Evolutionary conservation across 2,888 invertebrate genomes (phyloP), one percentile per base, ranked within the genome.

Genomic region (Lumbricus terrestris): DNA sequence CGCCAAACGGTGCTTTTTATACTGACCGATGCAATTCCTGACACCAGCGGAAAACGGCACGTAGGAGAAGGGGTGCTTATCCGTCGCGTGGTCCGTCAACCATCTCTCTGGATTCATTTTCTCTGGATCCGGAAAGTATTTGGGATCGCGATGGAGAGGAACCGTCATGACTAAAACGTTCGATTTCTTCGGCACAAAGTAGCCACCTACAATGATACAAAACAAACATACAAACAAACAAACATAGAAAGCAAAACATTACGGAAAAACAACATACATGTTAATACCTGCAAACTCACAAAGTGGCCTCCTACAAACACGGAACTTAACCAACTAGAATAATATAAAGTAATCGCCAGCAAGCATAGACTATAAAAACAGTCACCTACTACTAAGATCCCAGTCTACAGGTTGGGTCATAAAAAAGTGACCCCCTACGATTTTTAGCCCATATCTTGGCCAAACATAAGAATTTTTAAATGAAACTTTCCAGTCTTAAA

Each of bases 31-130:
- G 92, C 95, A 95, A 92, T 95, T 95, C 37, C 95, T 93, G 11
- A 94, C 93, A 5, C 95, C 95, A 85, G 95, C 95, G 5, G 95
- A 95, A 93, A 95, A 95, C 3, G 95, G 95, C 6, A 95, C 93
- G 92, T 94, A 95, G 35, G 95, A 93, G 93, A 93, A 95, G 3
- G 95, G 94, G 92, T 97, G 97, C 91, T 97, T 96, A 93, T 96
- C 96, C 89, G 96, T 96, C 91, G 96, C 96, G 92, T 96, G 96
- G 93, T 97, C 96, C 0, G 97, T 97, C 92, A 96, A 93, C 94
- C 97, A 97, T 92, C 97, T 95, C 89, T 97, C 97, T 3, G 98
- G 97, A 95, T 97, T 96, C 94, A 97, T 98, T 92, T 95, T 96
- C 88, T 96, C 95, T 0, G 97, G 97, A 92, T 97, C 95, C 0